phyloP scores from a whole-genome alignment of 1,140 invertebrate species.

The Pristionchus pacificus region DNA sequence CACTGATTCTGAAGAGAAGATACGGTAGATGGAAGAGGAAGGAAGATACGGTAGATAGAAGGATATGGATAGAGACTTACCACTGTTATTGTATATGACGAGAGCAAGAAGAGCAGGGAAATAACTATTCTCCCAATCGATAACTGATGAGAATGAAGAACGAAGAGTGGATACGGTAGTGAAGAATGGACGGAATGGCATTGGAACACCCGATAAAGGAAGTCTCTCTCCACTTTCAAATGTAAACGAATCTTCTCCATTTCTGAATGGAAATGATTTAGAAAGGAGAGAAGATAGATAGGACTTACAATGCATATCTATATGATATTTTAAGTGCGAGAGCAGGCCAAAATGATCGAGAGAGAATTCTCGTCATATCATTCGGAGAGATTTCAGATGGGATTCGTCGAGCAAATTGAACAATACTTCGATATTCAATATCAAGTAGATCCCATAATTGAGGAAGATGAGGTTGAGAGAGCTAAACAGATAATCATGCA shows the following conservation, averaged over 20 bases:
- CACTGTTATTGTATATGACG: conserved; percentile 34
- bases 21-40: conserved; percentile 8
- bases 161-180: conserved; percentile 31
- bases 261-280: conserved; percentile 2
- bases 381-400: conserved; percentile 8
- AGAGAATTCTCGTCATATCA: neutral
- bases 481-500: conserved; percentile 18
- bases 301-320: conserved; percentile 6
- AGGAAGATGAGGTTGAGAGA: conserved; percentile 29
- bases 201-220: conserved; percentile 33
- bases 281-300: neutral
- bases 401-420: conserved; percentile 12
- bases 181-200: conserved; percentile 43
- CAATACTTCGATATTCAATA: conserved; percentile 21
- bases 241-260: conserved; percentile 32
- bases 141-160: conserved; percentile 29
- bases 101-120: conserved; percentile 48
- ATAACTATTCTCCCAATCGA: conserved; percentile 50
- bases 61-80: neutral
- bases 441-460: conserved; percentile 39
- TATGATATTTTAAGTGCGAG: conserved; percentile 13
- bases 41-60: neutral
- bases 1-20: neutral
- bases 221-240: conserved; percentile 45
- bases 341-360: neutral